Evolutionary conservation across 2,113 vertebrate species (phyloP).

Genomic region (Spheniscus mendiculus): DNA sequence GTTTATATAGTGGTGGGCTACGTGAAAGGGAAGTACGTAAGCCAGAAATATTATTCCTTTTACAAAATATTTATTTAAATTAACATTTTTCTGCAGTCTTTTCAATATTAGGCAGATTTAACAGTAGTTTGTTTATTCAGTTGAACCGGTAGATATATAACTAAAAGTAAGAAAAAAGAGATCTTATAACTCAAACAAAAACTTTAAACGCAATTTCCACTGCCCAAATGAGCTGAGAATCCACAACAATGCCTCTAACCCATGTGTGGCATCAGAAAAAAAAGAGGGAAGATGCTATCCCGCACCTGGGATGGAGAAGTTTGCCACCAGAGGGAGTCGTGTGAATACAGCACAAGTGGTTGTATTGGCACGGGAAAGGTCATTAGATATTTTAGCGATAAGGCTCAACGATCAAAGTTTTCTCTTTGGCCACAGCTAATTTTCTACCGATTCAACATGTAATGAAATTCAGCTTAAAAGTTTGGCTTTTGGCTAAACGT

Average conservation of each 20-base stretch:
- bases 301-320: neutral
- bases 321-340: slow-evolving; percentile 77
- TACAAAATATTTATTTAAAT: neutral
- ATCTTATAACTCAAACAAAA: neutral
- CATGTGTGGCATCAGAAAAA: neutral
- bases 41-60: neutral
- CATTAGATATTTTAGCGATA: neutral
- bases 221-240: neutral
- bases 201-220: neutral
- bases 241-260: neutral
- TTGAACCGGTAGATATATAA: neutral
- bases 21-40: rapidly evolving
- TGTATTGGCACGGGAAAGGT: neutral
- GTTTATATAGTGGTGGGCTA: neutral
- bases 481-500: neutral
- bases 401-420: neutral
- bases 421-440: neutral
- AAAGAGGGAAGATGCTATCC: neutral
- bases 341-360: slow-evolving; percentile 43
- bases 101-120: neutral
- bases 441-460: neutral
- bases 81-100: neutral
- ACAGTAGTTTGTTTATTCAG: neutral
- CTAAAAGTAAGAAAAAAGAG: neutral
- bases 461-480: neutral